Base-by-base conservation (phyloP, 2,113 vertebrate genomes). In the Hepsetus odoe region DNA sequence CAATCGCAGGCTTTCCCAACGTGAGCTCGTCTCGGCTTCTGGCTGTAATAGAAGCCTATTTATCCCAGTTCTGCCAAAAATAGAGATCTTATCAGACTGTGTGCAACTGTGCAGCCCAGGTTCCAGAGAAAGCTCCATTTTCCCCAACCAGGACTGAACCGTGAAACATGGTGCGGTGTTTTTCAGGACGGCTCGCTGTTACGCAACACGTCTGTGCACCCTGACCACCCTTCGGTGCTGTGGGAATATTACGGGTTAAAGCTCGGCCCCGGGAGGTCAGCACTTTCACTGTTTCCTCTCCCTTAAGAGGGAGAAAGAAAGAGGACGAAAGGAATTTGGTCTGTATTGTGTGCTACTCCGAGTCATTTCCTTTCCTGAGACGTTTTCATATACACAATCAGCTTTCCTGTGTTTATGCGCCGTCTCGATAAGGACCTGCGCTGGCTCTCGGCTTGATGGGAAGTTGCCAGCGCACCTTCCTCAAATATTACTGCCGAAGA, bases 381-480 rank as follows among this genome's bases (percentile, higher is more conserved):
- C 61, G 9, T 69, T 75, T n/a, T 38, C 53, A 49, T n/a, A 20
- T 33, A 76, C 68, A 73, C 80, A 58, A 35, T 33, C 42, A 9
- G 67, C 24, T 72, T 82, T 84, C 80, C 83, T 82, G 76, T 65
- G 76, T 73, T 82, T 79, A 73, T 76, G 68, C 18, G 46, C 68
- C 24, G 22, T 53, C 22, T 72, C 53, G 72, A 62, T 67, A 78
- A 81, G 64, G 35, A 5, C 7, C 55, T 44, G 35, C 76, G 1
- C 2, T 30, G 71, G 33, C 11, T 70, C 32, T 28, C 14, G 14
- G 55, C 20, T 69, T 1, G 24, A 68, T 51, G 40, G 30, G n/a
- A 68, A 67, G 42, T 40, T 1, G 38, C 40, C 24, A 49, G 67
- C 5, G 20, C 40, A 42, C 61, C 73, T 80, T 83, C 67, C 73